Evolutionary conservation across 2,888 invertebrate genomes (phyloP), one percentile per base, ranked within the genome.

Genomic region (Apotomis betuletana): DNA sequence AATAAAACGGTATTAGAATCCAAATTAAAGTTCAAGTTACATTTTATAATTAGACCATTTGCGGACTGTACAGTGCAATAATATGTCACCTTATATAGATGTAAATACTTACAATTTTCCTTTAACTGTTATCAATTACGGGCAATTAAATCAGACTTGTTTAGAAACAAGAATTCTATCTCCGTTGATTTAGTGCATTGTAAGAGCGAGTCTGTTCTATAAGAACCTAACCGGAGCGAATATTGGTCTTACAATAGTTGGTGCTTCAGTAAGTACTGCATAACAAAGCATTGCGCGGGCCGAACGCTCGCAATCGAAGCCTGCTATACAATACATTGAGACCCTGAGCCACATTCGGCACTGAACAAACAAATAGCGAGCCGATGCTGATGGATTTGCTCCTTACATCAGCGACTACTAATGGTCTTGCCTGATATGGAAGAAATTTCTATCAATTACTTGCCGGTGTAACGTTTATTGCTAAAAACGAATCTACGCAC

Each of bases 311-410:
- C 81, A 83, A 82, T 82, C 76, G 69, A 75, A 76, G 74, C 74
- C 77, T 75, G 77, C 77, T 74, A 80, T 77, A 86, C 85, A 85
- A 83, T 82, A 75, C 75, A 61, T 63, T 49, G 74, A 80, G 86
- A 81, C 87, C 87, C 82, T 86, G 87, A 87, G 77, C 86, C 83
- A 88, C 79, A 86, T 87, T 83, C 74, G 75, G 74, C 79, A 78
- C 79, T 79, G 79, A 80, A 74, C 74, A 67, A 73, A 71, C 74
- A 70, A 73, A 67, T 73, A 73, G 62, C 55, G 27, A 57, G 57
- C 67, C 51, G 13, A 57, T 71, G 41, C 67, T 61, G 67, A 60
- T 65, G 54, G 13, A 54, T 61, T 61, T 57, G 57, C 67, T 67
- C 57, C 60, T 36, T 49, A 27, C 27, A 13, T 44, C 57, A 61